A percentile compares a stretch with the other conserved stretches of the same genome.
Evolutionary conservation across 2,888 invertebrate species (phyloP).

Genomic region (Euspilapteryx auroguttella): DNA sequence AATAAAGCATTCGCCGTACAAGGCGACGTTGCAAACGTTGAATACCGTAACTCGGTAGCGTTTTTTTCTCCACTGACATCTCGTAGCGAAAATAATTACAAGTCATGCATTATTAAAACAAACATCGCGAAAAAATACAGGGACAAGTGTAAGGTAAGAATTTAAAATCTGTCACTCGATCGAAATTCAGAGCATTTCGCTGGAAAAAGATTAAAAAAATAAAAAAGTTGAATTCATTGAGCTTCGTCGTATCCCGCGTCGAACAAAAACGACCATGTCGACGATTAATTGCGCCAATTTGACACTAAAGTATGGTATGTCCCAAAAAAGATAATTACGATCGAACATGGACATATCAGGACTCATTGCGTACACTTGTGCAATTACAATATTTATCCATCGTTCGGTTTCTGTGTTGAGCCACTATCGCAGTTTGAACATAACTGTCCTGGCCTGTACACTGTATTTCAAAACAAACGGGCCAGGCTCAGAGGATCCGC

Average conservation of each 20-base stretch:
- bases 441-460: neutral
- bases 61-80: conserved; percentile 27
- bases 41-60: conserved; percentile 24
- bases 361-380: too few species aligned
- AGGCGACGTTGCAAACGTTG: conserved; percentile 14
- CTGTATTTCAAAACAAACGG: conserved; percentile 4
- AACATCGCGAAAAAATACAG: conserved; percentile 25
- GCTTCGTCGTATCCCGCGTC: too few species aligned
- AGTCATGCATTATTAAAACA: conserved; percentile 52
- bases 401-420: too few species aligned
- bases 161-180: conserved; percentile 57
- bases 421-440: neutral
- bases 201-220: conserved; percentile 33
- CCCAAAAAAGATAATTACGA: conserved; percentile 4
- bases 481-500: conserved; percentile 13
- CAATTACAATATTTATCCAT: too few species aligned
- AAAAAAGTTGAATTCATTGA: conserved; percentile 39
- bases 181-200: conserved; percentile 45
- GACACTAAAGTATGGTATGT: conserved; percentile 20
- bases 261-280: too few species aligned
- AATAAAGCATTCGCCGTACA: conserved; percentile 6
- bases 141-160: conserved; percentile 55
- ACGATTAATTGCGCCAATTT: conserved; percentile 31
- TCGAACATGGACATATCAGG: too few species aligned
- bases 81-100: conserved; percentile 46